phyloP scores from a whole-genome alignment of 2,797 vertebrate species.

The Etheostoma nigrum region DNA sequence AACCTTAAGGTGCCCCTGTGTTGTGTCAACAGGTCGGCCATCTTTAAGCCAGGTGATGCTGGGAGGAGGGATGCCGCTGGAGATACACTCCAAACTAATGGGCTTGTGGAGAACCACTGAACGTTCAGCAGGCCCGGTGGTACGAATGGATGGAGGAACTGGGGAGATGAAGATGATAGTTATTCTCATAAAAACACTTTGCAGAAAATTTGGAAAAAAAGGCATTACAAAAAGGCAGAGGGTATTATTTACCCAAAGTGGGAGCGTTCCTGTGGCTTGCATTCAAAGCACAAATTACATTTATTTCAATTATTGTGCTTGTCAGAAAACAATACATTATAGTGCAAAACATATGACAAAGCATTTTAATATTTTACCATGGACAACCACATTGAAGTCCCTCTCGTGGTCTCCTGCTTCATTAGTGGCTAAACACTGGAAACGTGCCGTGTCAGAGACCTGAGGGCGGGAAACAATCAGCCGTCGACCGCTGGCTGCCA shows the following conservation, averaged over 20 bases:
- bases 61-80: constrained; percentile 92
- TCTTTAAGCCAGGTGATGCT: constrained; percentile 96
- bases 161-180: constrained; percentile 38
- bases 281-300: constrained; percentile 54
- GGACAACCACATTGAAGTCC: constrained; percentile 91
- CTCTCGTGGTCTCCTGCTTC: constrained; percentile 89
- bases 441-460: constrained; percentile 90
- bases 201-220: neutral
- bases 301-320: neutral
- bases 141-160: constrained; percentile 94
- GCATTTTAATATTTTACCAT: constrained; percentile 83
- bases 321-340: neutral
- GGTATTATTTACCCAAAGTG: constrained; percentile 58
- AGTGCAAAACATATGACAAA: neutral
- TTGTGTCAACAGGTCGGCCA: constrained; percentile 90
- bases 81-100: constrained; percentile 90
- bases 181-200: constrained; percentile 20
- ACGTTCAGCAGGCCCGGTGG: constrained; percentile 85
- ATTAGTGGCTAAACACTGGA: constrained; percentile 93
- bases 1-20: constrained; percentile 89
- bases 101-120: constrained; percentile 89
- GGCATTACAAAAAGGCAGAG: neutral
- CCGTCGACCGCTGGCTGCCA: constrained; percentile 87
- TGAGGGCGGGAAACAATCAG: constrained; percentile 89
- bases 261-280: constrained; percentile 53